A percentile compares a stretch with the other conserved stretches of the same genome.
phyloP scores from a whole-genome alignment of 2,797 vertebrate genomes.

The Tokudaia muenninki region DNA sequence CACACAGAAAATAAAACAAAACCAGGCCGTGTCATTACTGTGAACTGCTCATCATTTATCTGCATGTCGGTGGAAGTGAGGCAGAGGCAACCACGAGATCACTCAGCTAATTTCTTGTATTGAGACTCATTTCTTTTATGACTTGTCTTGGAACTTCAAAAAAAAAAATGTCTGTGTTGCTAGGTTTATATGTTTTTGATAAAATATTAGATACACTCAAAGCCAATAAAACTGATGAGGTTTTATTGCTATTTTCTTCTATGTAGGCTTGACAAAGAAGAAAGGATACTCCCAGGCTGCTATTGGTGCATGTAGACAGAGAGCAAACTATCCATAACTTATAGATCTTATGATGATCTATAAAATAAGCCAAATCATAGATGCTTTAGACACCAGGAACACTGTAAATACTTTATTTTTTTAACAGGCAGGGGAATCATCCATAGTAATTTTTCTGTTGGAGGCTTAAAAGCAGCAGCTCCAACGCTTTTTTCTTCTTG shows the following conservation, averaged over 20 bases:
- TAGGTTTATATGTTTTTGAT: constrained; percentile 21
- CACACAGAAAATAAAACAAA: constrained; percentile 44
- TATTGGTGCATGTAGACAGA: not conserved
- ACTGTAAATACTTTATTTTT: not conserved
- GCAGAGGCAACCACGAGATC: not conserved
- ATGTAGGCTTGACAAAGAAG: constrained; percentile 53
- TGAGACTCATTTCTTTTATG: not conserved
- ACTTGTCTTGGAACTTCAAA: not conserved
- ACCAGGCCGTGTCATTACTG: not conserved
- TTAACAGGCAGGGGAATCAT: not conserved
- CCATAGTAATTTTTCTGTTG: not conserved
- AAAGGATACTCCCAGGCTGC: constrained; percentile 53
- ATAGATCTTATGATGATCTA: constrained; percentile 7
- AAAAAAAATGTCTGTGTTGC: not conserved
- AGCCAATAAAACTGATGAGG: constrained; percentile 48
- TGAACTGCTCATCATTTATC: not conserved
- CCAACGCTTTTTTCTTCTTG: not conserved
- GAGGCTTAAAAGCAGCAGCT: not conserved
- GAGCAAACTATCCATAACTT: constrained; percentile 31
- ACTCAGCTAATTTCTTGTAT: constrained; percentile 7
- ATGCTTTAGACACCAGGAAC: not conserved
- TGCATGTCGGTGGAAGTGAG: not conserved
- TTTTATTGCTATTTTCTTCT: constrained; percentile 59
- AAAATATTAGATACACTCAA: not conserved
- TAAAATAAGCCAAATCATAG: not conserved